Evolutionary conservation across 1,140 invertebrate genomes (phyloP).

Genomic region (Cydia amplana): DNA sequence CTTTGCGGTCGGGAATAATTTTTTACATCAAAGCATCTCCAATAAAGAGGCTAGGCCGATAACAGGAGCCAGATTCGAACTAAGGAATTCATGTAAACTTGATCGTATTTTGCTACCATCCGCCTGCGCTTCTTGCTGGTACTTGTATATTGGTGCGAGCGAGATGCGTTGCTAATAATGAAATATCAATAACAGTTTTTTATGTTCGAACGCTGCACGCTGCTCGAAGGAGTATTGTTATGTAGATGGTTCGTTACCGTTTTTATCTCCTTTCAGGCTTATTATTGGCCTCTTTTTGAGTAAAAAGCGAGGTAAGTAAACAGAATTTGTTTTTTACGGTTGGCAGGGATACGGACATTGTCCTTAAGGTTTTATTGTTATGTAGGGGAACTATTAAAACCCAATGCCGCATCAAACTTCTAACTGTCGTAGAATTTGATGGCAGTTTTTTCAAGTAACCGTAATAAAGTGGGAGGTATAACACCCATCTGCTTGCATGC

Average conservation of each 20-base stretch:
- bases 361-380: slow-evolving; percentile 28
- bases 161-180: too few relatives aligned
- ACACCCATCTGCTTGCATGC: slow-evolving; percentile 1
- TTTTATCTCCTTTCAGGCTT: slow-evolving; percentile 30
- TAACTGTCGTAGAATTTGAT: slow-evolving; percentile 11
- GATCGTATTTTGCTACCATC: too few relatives aligned
- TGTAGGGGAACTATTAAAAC: slow-evolving; percentile 24
- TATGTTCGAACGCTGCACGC: too few relatives aligned
- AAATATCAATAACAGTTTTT: too few relatives aligned
- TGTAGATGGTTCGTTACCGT: slow-evolving; percentile 21
- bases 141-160: too few relatives aligned
- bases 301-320: slow-evolving; percentile 30
- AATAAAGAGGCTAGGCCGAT: slow-evolving; percentile 35
- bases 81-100: too few relatives aligned
- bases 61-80: slow-evolving; percentile 20
- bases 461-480: not conserved
- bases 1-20: slow-evolving; percentile 38
- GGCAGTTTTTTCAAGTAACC: slow-evolving; percentile 18
- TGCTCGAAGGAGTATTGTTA: slow-evolving; percentile 21
- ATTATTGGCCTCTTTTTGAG: slow-evolving; percentile 23
- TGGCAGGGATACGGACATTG: slow-evolving; percentile 12
- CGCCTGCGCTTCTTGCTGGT: too few relatives aligned
- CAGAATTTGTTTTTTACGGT: slow-evolving; percentile 26
- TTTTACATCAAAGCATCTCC: slow-evolving; percentile 37
- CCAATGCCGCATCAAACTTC: slow-evolving; percentile 4